These are phyloP conservation scores for Pavo muticus DNA, from an alignment of 2,113 vertebrate species.

Conservation along the genomic window DNA sequence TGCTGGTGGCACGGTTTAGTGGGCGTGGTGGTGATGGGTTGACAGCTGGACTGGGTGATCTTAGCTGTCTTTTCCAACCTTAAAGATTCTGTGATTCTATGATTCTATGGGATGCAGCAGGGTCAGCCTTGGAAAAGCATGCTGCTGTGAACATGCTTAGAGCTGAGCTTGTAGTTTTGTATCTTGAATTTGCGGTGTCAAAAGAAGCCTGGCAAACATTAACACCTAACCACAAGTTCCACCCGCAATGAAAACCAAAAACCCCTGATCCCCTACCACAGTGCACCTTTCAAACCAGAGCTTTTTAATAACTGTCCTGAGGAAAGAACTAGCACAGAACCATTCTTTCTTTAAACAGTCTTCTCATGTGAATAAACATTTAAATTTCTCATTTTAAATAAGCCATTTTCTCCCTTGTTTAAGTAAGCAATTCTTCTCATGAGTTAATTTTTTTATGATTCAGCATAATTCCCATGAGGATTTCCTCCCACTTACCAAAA, in stretches of 20 bases:
- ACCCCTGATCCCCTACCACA: not conserved
- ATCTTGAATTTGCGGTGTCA: not conserved
- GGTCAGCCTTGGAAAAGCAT: not conserved
- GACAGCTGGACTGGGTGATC: too few relatives aligned
- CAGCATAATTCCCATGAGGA: not conserved
- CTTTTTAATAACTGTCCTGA: not conserved
- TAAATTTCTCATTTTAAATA: not conserved
- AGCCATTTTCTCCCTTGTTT: not conserved
- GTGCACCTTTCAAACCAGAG: not conserved
- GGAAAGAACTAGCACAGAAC: not conserved
- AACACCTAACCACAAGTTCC: not conserved
- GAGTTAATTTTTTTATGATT: slow-evolving; percentile 13
- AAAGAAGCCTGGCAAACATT: not conserved
- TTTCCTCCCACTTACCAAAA: not conserved
- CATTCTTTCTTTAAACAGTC: rapidly evolving
- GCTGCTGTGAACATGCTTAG: not conserved
- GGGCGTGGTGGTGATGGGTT: too few relatives aligned
- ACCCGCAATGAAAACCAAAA: not conserved
- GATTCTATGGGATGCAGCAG: not conserved
- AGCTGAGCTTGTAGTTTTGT: not conserved
- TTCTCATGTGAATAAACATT: not conserved
- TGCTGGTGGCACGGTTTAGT: not conserved
- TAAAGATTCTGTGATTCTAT: too few relatives aligned
- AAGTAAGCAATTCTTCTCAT: not conserved
- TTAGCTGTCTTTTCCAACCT: too few relatives aligned